These are phyloP conservation scores for Sphaerophoria rueppellii DNA, from an alignment of 2,888 invertebrate genomes.

Conservation along the genomic window DNA sequence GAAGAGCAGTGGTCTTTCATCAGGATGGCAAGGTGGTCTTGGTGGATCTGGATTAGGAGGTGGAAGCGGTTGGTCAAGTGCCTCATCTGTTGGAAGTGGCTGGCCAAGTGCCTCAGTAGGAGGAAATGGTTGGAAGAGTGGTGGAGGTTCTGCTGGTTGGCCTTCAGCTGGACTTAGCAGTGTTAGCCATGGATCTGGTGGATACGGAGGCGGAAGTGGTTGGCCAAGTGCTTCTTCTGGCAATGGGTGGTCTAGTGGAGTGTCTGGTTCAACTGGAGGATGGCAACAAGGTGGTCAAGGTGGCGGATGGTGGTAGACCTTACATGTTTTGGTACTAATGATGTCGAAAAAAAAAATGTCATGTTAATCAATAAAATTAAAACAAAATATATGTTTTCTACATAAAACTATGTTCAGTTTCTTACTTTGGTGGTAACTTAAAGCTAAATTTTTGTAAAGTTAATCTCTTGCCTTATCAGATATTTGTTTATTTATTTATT, in stretches of 20 bases:
- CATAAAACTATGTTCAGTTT: not conserved
- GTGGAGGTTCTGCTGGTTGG: slow-evolving; percentile 49
- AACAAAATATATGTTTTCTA: not conserved
- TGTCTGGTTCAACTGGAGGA: slow-evolving; percentile 10
- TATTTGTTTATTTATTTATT: no score
- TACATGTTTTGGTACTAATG: not conserved
- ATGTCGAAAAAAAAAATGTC: not conserved
- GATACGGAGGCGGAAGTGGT: slow-evolving; percentile 33
- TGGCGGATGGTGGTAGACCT: slow-evolving; percentile 56
- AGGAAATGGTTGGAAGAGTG: slow-evolving; percentile 40
- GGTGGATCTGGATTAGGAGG: slow-evolving; percentile 13
- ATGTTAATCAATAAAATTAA: not conserved
- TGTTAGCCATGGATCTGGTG: slow-evolving; percentile 51
- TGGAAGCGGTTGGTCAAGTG: slow-evolving; percentile 10
- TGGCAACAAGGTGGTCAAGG: slow-evolving; percentile 62
- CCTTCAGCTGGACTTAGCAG: slow-evolving; percentile 66
- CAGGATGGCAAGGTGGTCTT: slow-evolving; percentile 72
- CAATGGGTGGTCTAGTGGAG: slow-evolving; percentile 40
- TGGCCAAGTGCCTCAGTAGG: slow-evolving; percentile 34
- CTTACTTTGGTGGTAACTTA: no score
- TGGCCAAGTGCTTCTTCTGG: slow-evolving; percentile 74
- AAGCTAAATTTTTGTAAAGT: no score
- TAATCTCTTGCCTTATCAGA: no score
- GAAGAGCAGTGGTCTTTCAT: slow-evolving; percentile 32
- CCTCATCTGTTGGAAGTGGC: not conserved